Percentiles rank a stretch among this genome's conserved stretches.
These are phyloP conservation scores for Diarsia brunnea DNA, from an alignment of 2,888 invertebrate genomes.

Conservation along the genomic window DNA sequence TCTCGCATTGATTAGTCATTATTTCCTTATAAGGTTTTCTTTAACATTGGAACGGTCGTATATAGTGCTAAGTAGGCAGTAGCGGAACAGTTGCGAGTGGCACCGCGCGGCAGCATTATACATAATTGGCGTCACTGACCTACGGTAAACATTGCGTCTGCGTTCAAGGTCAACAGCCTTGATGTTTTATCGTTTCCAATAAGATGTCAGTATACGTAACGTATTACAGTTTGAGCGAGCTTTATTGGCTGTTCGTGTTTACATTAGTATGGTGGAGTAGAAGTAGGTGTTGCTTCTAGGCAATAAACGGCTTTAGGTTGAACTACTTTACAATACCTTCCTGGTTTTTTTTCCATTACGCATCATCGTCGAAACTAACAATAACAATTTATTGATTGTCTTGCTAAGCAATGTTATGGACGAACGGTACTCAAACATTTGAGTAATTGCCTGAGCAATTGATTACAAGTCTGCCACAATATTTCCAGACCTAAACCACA, in stretches of 20 bases:
- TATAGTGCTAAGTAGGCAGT: slow-evolving; percentile 47
- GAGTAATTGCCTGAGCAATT: too few relatives aligned
- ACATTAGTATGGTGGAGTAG: slow-evolving; percentile 32
- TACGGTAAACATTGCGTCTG: slow-evolving; percentile 70
- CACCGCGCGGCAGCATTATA: slow-evolving; percentile 57
- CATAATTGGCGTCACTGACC: slow-evolving; percentile 73
- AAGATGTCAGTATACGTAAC: slow-evolving; percentile 64
- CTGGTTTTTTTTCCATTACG: not conserved
- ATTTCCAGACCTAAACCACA: too few relatives aligned
- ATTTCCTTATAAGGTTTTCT: slow-evolving; percentile 50
- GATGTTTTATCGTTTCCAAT: slow-evolving; percentile 67
- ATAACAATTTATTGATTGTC: not conserved
- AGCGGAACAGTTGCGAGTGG: slow-evolving; percentile 57
- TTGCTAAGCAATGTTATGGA: not conserved
- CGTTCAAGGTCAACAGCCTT: slow-evolving; percentile 70
- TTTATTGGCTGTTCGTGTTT: slow-evolving; percentile 54
- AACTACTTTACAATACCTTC: slow-evolving; percentile 14
- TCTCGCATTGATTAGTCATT: slow-evolving; percentile 57
- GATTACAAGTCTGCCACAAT: too few relatives aligned
- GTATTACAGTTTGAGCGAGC: slow-evolving; percentile 56
- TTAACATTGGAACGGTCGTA: slow-evolving; percentile 45
- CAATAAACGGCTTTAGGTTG: slow-evolving; percentile 19
- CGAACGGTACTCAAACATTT: not conserved
- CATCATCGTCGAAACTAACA: not conserved
- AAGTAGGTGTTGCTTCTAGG: slow-evolving; percentile 22